Evolutionary conservation across 2,888 invertebrate genomes (phyloP), one percentile per base, ranked within the genome.

Genomic region (Leuctra nigra): DNA sequence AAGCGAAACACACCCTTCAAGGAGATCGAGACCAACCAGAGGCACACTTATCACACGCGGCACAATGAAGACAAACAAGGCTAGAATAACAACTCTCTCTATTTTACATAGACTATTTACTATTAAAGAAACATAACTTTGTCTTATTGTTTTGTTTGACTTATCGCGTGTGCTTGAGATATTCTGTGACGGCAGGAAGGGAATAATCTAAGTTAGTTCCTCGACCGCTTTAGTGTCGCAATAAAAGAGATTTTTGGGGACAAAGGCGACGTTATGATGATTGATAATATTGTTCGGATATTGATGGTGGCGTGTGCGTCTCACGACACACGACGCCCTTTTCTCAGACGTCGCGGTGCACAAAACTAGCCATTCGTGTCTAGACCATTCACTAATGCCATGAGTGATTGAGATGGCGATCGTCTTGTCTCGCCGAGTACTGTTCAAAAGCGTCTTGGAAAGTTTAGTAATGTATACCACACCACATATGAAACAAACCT

Each of bases 291-390:
- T 20, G 48, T 16, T 7, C 25, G 3, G 2, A n/a, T 35, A 50
- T 50, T 50, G 50, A 50, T 35, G 50, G 35, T 14, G 20, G 50
- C 50, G 50, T 48, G 48, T 25, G 25, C 25, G 25, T 4, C 23
- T 6, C 14, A 16, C 7, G 48, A 48, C 29, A 48, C 24, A 44
- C n/a, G 44, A 44, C 23, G n/a, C n/a, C 44, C 22, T 6, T 4
- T 4, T 20, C 22, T 44, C 44, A 20, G 44, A 44, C 23, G 44
- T 4, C 23, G 4, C 39, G 7, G 18, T 3, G 20, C 23, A 7
- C 9, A 38, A 7, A 23, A 44, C 13, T 11, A 29, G 11, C 29
- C 11, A 29, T 29, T 7, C 22, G 44, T 44, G 13, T 2, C 23
- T 4, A 6, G 4, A 4, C 23, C 20, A n/a, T 14, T 38, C 22